Evolutionary conservation across 2,888 invertebrate genomes (phyloP), one percentile per base, ranked within the genome.

Genomic region (Drosophila mimetica): DNA sequence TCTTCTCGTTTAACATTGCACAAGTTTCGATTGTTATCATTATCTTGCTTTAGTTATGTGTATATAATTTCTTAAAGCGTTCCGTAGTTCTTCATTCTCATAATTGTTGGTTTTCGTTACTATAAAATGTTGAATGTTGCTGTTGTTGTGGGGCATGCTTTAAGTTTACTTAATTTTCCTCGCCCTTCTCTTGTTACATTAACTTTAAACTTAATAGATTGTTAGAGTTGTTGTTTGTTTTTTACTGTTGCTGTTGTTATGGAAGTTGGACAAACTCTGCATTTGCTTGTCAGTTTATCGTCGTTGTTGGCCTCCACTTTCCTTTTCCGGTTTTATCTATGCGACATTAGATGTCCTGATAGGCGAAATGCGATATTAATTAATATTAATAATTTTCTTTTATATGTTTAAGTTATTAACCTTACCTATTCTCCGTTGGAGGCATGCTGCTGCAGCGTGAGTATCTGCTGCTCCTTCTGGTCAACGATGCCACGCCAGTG

Each of bases 401-500:
- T n/a, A 9, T 0, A 16, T 37, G n/a, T 16, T 14, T 13, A 5
- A 20, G 5, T 4, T 11, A 4, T 34, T 30, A 57, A 2, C 8
- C 78, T 74, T 63, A 91, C 91, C 77, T 89, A 90, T 78, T 90
- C 89, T 59, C 91, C 91, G 77, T 91, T 91, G 71, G 89, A 90
- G 53, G 78, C 81, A 67, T 76, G 85, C 80, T 90, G 90, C 76
- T 91, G 91, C 82, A 91, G 85, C 76, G 77, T 86, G 61, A 87
- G 77, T 67, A 92, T 91, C 77, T 91, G 88, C 71, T 91, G 90
- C 70, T 92, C 90, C 75, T 91, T 91, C 65, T 90, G 84, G 61
- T 86, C 85, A 36, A 91, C 90, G 77, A 92, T 89, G 71, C 79
- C 88, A 51, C 88, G 90, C 92, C 92, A 92, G 75, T 91, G 86